Percentiles rank a stretch among this genome's conserved stretches.
phyloP scores from a whole-genome alignment of 1,140 invertebrate species.

The Rhynchophorus ferrugineus region DNA sequence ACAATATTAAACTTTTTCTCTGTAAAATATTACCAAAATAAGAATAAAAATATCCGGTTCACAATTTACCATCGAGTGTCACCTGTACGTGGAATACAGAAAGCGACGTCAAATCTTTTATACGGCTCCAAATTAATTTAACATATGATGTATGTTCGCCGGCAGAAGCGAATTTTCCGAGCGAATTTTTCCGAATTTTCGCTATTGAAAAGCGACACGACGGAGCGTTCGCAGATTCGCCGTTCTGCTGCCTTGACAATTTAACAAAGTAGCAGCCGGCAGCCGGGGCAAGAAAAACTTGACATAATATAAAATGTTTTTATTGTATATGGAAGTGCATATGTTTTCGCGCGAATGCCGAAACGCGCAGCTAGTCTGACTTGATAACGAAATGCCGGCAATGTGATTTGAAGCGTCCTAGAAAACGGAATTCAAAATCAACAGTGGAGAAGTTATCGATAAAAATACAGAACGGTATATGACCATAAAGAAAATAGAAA shows the following conservation, averaged over 20 bases:
- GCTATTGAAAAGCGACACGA: conserved; percentile 15
- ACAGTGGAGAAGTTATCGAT: too few relatives aligned
- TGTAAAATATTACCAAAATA: background rate
- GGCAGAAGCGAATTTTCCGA: conserved; percentile 3
- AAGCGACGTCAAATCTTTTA: conserved; percentile 1
- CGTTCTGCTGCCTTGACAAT: conserved; percentile 14
- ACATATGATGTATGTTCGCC: conserved; percentile 7
- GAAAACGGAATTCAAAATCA: too few relatives aligned
- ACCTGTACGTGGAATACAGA: background rate
- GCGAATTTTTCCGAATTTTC: conserved; percentile 15
- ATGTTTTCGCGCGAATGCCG: conserved; percentile 5
- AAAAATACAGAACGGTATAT: too few relatives aligned
- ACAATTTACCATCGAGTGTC: background rate
- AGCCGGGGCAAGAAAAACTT: conserved; percentile 1
- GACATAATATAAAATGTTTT: conserved; percentile 14
- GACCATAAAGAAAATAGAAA: too few relatives aligned
- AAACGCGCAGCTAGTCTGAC: background rate
- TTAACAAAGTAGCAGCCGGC: conserved; percentile 11
- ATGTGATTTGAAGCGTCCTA: background rate
- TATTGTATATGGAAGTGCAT: conserved; percentile 11
- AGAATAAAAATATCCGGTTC: background rate
- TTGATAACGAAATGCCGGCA: background rate
- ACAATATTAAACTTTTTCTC: too few relatives aligned
- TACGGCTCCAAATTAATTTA: conserved; percentile 11
- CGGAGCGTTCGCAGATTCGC: conserved; percentile 2